Evolutionary conservation across 1,140 invertebrate genomes (phyloP).

Genomic region (Metaphire vulgaris): DNA sequence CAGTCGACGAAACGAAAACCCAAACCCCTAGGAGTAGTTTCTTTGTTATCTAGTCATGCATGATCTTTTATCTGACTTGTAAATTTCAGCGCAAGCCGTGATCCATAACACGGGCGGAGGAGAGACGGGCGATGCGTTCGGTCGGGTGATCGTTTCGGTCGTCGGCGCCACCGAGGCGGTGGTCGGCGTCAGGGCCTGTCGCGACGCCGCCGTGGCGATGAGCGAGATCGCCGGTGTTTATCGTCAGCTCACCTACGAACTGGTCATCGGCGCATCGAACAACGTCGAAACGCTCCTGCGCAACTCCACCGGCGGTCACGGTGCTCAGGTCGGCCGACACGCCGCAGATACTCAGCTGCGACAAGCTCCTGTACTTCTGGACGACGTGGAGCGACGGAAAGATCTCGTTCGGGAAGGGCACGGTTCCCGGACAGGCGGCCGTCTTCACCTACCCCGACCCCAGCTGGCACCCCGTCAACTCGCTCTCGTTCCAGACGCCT

Average conservation of each 20-base stretch:
- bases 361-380: not conserved
- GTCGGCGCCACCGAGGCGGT: not conserved
- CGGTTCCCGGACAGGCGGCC: not conserved
- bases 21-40: not conserved
- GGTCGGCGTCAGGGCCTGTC: not conserved
- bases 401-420: not conserved
- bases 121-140: not conserved
- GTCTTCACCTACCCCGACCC: not conserved
- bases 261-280: not conserved
- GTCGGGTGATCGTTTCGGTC: not conserved
- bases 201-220: not conserved
- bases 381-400: not conserved
- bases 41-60: not conserved
- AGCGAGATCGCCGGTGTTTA: not conserved
- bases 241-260: not conserved
- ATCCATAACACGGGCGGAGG: not conserved
- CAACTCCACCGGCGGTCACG: not conserved
- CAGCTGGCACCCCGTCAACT: not conserved
- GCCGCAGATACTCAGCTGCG: constrained; percentile 7
- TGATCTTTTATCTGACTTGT: not conserved
- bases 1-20: no score
- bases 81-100: not conserved
- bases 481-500: not conserved
- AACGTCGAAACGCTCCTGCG: not conserved
- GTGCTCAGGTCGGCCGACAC: not conserved